Percentiles rank a stretch among this genome's conserved stretches.
Conservation (phyloP, 2,113 vertebrate species). For the Pterocles gutturalis region DNA sequence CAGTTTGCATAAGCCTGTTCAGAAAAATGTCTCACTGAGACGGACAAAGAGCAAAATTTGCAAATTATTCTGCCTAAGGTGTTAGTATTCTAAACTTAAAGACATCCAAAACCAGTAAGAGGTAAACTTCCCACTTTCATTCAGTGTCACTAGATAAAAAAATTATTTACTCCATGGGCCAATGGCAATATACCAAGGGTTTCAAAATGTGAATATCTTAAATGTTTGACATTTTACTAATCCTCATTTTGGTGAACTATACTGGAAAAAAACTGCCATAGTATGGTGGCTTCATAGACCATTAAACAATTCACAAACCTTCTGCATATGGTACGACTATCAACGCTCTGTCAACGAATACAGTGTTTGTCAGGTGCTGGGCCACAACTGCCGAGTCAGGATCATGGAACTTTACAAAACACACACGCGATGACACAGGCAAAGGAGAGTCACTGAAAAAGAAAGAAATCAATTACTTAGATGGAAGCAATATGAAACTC, state of each 20-base stretch:
- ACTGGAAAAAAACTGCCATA: slow-evolving; percentile 65
- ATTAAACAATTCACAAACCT: slow-evolving; percentile 91
- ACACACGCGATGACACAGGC: slow-evolving; percentile 98
- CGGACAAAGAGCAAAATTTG: not conserved
- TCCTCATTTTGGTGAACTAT: slow-evolving; percentile 41
- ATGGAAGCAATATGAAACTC: not conserved
- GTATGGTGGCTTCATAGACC: slow-evolving; percentile 65
- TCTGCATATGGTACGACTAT: slow-evolving; percentile 99
- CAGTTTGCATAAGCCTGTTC: not conserved
- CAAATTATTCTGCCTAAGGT: slow-evolving; percentile 22
- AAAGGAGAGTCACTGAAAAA: slow-evolving; percentile 98
- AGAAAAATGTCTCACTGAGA: not conserved
- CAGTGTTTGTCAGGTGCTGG: slow-evolving; percentile 99
- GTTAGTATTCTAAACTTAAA: not conserved
- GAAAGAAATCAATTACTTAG: slow-evolving; percentile 54
- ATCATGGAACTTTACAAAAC: slow-evolving; percentile 99
- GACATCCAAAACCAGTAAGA: not conserved
- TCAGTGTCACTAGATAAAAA: not conserved
- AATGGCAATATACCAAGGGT: slow-evolving; percentile 86
- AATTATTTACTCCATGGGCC: not conserved
- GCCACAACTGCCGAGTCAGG: slow-evolving; percentile 96
- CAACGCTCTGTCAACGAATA: slow-evolving; percentile 99
- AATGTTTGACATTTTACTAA: slow-evolving; percentile 47
- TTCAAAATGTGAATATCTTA: slow-evolving; percentile 54
- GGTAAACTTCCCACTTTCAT: not conserved